A percentile compares a stretch with the other conserved stretches of the same genome.
phyloP scores from a whole-genome alignment of 2,797 vertebrate species.

The Dendrocincla tyrannina region DNA sequence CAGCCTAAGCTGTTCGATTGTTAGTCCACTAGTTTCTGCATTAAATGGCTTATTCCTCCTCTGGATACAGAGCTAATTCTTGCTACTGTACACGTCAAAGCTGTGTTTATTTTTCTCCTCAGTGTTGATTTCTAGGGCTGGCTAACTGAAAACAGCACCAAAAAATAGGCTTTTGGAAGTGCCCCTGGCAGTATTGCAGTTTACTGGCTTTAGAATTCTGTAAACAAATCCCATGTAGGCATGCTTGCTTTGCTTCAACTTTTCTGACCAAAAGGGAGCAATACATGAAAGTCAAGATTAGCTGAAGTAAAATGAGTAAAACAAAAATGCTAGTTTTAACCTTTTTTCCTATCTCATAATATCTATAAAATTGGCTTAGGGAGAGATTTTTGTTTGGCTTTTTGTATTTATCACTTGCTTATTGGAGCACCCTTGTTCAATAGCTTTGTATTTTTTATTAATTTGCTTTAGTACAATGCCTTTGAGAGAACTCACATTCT shows the following conservation, averaged over 20 bases:
- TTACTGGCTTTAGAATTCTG: background rate
- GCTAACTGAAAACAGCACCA: background rate
- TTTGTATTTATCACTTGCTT: background rate
- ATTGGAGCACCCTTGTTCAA: background rate
- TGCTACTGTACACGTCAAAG: constrained; percentile 24
- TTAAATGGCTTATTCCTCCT: background rate
- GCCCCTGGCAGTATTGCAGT: background rate
- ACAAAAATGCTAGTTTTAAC: background rate
- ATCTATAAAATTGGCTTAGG: background rate
- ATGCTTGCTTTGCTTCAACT: background rate
- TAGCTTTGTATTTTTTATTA: background rate
- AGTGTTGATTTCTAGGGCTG: background rate
- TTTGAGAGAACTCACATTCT: constrained; percentile 24
- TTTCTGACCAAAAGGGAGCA: background rate
- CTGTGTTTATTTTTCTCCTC: constrained; percentile 30
- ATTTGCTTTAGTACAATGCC: background rate
- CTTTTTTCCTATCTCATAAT: background rate
- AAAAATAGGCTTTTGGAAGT: background rate
- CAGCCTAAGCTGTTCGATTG: background rate
- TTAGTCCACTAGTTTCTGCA: background rate
- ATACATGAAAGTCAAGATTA: background rate
- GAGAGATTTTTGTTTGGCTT: background rate
- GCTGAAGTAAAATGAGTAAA: background rate
- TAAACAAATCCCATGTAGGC: background rate
- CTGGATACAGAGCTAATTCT: background rate